These are phyloP conservation scores for Macquaria australasica DNA, from an alignment of 2,113 vertebrate genomes.

Conservation along the genomic window DNA sequence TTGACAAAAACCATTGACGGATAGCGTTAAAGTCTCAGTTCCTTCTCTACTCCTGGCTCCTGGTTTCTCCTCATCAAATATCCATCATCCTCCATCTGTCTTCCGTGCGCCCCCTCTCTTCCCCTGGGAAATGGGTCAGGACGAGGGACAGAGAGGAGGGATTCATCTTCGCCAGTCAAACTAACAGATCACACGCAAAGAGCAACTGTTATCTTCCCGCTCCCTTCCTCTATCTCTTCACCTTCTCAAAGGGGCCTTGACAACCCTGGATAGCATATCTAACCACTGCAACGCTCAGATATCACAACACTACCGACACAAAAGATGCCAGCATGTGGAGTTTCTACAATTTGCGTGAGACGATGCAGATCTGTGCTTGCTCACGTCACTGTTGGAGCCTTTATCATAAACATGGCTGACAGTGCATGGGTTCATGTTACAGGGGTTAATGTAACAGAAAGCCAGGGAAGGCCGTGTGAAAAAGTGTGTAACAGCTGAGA, in stretches of 20 bases:
- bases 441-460: conserved; percentile 36
- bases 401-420: conserved; percentile 46
- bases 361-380: conserved; percentile 15
- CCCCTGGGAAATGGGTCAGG: conserved; percentile 66
- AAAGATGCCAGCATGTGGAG: neutral
- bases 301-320: neutral
- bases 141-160: conserved; percentile 20
- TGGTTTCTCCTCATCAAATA: conserved; percentile 66
- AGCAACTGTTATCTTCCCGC: conserved; percentile 9
- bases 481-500: conserved; percentile 29
- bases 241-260: neutral
- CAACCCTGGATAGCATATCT: neutral
- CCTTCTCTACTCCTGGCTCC: neutral
- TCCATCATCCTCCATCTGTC: conserved; percentile 64
- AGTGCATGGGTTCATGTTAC: conserved; percentile 25
- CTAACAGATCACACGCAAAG: conserved; percentile 6
- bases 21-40: neutral
- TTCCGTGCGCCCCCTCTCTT: neutral
- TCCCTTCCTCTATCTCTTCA: conserved; percentile 4
- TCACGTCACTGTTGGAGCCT: conserved; percentile 41
- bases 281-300: neutral
- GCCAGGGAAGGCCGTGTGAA: conserved; percentile 34
- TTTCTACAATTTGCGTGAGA: conserved; percentile 27
- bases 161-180: conserved; percentile 45
- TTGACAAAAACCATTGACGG: conserved; percentile 17